These are phyloP conservation scores for Phalanger gymnotis DNA, from an alignment of 2,797 vertebrate genomes.

Conservation along the genomic window DNA sequence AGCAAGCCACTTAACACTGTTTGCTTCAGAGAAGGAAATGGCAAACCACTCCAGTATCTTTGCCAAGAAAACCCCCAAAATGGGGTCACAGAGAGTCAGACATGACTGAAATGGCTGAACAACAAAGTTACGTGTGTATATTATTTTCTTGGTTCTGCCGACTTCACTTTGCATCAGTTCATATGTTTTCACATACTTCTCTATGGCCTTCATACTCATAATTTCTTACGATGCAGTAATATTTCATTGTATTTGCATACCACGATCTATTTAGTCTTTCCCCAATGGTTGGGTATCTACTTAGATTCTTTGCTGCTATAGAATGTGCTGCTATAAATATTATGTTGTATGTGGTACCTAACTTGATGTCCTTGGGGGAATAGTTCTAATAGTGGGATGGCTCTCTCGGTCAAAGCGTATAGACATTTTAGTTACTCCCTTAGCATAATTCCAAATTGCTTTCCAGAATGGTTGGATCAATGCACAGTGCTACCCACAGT, in stretches of 20 bases:
- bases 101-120: not conserved
- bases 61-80: not conserved
- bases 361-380: not conserved
- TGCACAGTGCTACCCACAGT: not conserved
- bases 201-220: not conserved
- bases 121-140: not conserved
- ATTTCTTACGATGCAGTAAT: not conserved
- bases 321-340: not conserved
- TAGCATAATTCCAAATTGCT: not conserved
- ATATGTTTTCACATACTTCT: not conserved
- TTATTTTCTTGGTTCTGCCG: not conserved
- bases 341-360: not conserved
- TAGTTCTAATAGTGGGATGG: not conserved
- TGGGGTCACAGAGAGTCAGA: not conserved
- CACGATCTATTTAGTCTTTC: not conserved
- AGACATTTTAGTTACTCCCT: not conserved
- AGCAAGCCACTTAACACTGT: not conserved
- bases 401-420: not conserved
- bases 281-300: not conserved
- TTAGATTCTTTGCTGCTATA: not conserved
- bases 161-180: not conserved
- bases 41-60: not conserved
- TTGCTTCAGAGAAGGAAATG: not conserved
- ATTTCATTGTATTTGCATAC: not conserved
- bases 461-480: not conserved